phyloP scores from a whole-genome alignment of 2,113 vertebrate genomes.

The Atlantisia rogersi region DNA sequence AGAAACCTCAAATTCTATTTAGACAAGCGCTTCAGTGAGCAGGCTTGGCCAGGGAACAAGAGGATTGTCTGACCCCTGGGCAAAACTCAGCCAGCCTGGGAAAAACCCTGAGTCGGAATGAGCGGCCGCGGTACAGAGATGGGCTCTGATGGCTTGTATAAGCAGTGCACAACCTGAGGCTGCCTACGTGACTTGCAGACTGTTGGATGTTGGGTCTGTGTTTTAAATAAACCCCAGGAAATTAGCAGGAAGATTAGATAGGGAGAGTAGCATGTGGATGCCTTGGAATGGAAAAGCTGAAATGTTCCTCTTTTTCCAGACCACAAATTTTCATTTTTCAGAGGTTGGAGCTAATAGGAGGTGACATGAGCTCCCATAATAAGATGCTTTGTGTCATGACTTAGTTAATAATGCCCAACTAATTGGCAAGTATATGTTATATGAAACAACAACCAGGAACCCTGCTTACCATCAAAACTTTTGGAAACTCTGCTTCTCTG shows the following conservation, averaged over 20 bases:
- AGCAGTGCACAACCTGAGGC: accelerated
- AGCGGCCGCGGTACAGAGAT: background rate
- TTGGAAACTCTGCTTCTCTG: background rate
- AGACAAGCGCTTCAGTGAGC: background rate
- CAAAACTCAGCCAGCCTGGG: background rate
- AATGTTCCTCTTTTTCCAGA: background rate
- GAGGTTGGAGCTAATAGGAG: background rate
- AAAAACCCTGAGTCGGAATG: accelerated
- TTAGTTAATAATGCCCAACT: background rate
- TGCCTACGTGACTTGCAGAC: background rate
- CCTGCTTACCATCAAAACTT: background rate
- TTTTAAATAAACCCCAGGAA: background rate
- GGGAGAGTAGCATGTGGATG: background rate
- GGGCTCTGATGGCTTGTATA: background rate
- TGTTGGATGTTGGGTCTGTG: accelerated
- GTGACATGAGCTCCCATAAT: background rate
- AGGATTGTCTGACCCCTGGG: background rate
- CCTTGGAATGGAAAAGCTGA: background rate
- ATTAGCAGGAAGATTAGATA: background rate
- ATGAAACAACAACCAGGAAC: background rate
- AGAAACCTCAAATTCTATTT: background rate
- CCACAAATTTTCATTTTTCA: background rate
- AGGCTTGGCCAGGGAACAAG: background rate
- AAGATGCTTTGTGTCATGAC: background rate
- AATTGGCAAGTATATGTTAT: background rate